Evolutionary conservation across 2,888 invertebrate species (phyloP), one percentile per base, ranked within the genome.

Genomic region (Laspeyria flexula): DNA sequence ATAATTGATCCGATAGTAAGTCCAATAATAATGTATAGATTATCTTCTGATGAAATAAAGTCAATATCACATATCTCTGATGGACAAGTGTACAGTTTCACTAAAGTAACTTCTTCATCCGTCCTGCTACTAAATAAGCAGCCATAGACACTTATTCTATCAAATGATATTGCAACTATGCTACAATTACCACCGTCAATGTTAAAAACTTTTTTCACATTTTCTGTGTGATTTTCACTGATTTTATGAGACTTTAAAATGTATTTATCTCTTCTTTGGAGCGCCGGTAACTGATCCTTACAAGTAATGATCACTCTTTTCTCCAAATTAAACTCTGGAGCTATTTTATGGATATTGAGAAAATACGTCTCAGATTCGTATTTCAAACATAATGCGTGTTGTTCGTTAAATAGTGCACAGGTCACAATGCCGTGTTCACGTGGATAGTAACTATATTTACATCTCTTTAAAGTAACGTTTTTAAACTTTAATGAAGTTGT

Each of bases 1-100:
- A 90, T 65, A 9, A 90, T n/a, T 9, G 85, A 81, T 6, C 91
- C 91, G 18, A 81, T 78, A 16, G 65, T 73, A 1, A 92, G 73
- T 3, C 75, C 79, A 9, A 90, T 68, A 15, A 87, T 5, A 3
- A 89, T 29, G 47, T 61, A 55, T 1, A 82, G 33, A 6, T 25
- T 25, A 7, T 63, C 45, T 33, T 66, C 65, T 0, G 43, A 37
- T 7, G 71, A 64, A 15, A 65, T 37, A 27, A 88, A 51, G 59
- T 80, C 68, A 10, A 90, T 65, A 52, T 75, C 72, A 37, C 72
- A 71, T 54, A 91, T 85, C 60, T 85, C 79, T 25, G 85, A 73
- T 1, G 88, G 87, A 47, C 84, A 78, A 16, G 77, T 69, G 31
- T 85, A 81, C 0, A 91, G 55, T 60, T 85, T 84, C 0, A 65